phyloP scores from a whole-genome alignment of 2,797 vertebrate species.

The Erethizon dorsatum region DNA sequence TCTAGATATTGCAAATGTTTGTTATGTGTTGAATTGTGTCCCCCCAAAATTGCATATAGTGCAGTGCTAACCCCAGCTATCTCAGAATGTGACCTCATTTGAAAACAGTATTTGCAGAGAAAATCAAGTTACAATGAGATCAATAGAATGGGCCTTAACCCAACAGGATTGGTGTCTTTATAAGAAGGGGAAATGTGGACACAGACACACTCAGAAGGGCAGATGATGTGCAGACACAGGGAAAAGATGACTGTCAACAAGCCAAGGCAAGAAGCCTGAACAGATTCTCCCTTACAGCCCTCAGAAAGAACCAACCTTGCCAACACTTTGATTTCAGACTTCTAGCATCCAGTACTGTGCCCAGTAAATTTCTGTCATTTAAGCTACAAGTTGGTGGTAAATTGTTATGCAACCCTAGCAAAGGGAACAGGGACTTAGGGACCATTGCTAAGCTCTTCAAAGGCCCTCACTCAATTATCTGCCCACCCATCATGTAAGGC shows the following conservation, averaged over 20 bases:
- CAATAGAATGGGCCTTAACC: background rate
- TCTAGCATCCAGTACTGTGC: background rate
- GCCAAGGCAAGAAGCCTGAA: background rate
- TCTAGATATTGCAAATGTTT: background rate
- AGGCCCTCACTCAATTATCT: background rate
- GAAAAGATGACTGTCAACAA: background rate
- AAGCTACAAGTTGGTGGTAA: background rate
- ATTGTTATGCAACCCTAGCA: background rate
- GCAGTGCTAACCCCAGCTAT: background rate
- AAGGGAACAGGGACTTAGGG: background rate
- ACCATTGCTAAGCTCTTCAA: background rate
- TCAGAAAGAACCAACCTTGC: background rate
- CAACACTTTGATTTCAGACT: background rate
- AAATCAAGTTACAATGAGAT: background rate
- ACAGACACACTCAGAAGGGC: background rate
- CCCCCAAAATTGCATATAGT: background rate
- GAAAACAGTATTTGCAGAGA: background rate
- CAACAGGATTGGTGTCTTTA: background rate
- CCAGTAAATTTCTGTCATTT: background rate
- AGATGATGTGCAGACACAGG: background rate
- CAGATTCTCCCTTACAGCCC: too few relatives aligned
- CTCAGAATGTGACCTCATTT: background rate
- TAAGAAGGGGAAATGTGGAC: background rate
- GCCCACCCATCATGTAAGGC: background rate
- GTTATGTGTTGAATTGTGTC: background rate